Evolutionary conservation across 2,797 vertebrate species (phyloP).

Genomic region (Melanotaenia trifasciata): DNA sequence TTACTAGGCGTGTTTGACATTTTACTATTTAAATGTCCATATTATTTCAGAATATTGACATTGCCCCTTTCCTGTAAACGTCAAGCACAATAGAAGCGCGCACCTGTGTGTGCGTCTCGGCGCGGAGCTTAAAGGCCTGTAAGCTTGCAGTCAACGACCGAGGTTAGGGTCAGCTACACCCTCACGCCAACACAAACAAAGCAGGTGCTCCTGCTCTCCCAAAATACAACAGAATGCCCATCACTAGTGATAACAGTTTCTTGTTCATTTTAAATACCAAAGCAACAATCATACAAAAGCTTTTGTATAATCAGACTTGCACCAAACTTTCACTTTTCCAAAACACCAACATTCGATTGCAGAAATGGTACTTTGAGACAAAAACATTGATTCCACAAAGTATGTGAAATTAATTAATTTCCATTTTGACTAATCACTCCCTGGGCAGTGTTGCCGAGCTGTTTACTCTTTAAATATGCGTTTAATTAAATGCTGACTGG

Average conservation of each 20-base stretch:
- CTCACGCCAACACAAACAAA: conserved; percentile 44
- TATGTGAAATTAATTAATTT: conserved; percentile 2
- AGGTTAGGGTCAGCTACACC: conserved; percentile 55
- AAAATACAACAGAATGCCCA: conserved; percentile 62
- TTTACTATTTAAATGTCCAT: not conserved
- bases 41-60: not conserved
- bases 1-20: not conserved
- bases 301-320: not conserved
- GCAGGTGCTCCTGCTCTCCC: conserved; percentile 33
- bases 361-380: not conserved
- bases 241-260: conserved; percentile 56
- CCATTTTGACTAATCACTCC: conserved; percentile 47
- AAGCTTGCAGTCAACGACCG: conserved; percentile 63
- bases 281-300: not conserved
- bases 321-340: conserved; percentile 22
- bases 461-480: conserved; percentile 29
- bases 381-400: not conserved
- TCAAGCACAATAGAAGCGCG: conserved; percentile 15
- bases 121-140: conserved; percentile 64
- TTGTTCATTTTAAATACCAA: conserved; percentile 1
- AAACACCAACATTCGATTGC: not conserved
- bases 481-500: conserved; percentile 41
- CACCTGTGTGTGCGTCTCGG: conserved; percentile 44
- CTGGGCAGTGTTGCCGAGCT: conserved; percentile 9
- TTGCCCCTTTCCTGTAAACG: not conserved